Evolutionary conservation across 2,888 invertebrate genomes (phyloP).

Genomic region (Latrodectus elegans): DNA sequence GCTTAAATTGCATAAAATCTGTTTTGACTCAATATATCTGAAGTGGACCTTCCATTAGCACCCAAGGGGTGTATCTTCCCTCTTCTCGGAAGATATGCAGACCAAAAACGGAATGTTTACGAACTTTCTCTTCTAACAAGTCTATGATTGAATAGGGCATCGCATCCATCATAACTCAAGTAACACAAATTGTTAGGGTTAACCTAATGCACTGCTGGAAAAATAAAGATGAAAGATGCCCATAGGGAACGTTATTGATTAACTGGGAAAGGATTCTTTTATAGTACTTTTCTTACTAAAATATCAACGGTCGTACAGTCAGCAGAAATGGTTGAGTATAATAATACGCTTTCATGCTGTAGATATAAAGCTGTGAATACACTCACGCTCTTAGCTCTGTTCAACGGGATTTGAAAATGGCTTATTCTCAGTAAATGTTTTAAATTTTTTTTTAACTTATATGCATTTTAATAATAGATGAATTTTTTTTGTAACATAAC

Average conservation of each 20-base stretch:
- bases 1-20: too few species aligned
- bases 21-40: too few species aligned
- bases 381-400: background rate
- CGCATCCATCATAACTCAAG: slow-evolving; percentile 17
- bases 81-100: background rate
- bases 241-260: slow-evolving; percentile 10
- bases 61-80: background rate
- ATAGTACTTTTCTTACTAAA: slow-evolving; percentile 3
- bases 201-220: slow-evolving; percentile 11
- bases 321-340: too few species aligned
- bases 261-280: background rate
- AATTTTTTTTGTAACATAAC: too few species aligned
- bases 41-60: too few species aligned
- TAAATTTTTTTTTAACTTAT: too few species aligned
- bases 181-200: background rate
- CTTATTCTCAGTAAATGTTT: background rate
- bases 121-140: slow-evolving; percentile 1
- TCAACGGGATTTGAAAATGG: slow-evolving; percentile 2
- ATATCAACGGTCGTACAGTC: too few species aligned
- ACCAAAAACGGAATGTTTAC: slow-evolving; percentile 14
- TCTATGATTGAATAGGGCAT: slow-evolving; percentile 9
- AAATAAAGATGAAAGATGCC: background rate
- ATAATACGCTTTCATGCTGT: too few species aligned
- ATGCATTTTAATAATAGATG: too few species aligned
- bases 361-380: too few species aligned